These are phyloP conservation scores for Ochropleura plecta DNA, from an alignment of 2,888 invertebrate genomes.

Conservation along the genomic window DNA sequence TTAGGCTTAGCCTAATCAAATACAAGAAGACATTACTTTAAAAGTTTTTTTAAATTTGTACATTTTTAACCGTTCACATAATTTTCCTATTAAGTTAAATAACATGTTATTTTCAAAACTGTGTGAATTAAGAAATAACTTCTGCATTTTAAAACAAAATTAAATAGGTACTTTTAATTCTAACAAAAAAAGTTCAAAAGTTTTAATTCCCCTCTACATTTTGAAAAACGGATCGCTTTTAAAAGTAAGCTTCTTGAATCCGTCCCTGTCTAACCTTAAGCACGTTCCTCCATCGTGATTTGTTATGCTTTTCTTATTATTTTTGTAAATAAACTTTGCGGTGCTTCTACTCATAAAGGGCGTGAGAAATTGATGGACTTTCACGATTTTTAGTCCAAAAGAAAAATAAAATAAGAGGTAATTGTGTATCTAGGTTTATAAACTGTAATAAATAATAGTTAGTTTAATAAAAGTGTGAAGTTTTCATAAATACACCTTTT, in stretches of 20 bases:
- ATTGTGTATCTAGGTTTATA: slow-evolving; percentile 5
- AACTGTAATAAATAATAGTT: not conserved
- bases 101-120: too few relatives aligned
- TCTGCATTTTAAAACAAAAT: not conserved
- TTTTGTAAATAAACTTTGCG: slow-evolving; percentile 49
- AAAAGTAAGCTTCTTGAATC: slow-evolving; percentile 12
- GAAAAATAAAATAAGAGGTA: not conserved
- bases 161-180: not conserved
- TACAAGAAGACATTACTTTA: too few relatives aligned
- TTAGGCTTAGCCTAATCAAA: too few relatives aligned
- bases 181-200: not conserved
- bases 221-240: too few relatives aligned
- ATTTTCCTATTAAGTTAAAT: too few relatives aligned
- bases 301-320: slow-evolving; percentile 50
- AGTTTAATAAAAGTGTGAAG: not conserved
- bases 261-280: slow-evolving; percentile 50
- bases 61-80: too few relatives aligned
- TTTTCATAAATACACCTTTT: too few relatives aligned
- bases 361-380: slow-evolving; percentile 42
- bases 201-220: not conserved
- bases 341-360: slow-evolving; percentile 36
- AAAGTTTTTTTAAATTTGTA: too few relatives aligned
- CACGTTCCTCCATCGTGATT: slow-evolving; percentile 63
- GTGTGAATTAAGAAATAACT: not conserved
- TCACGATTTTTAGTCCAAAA: slow-evolving; percentile 23